phyloP scores from a whole-genome alignment of 2,797 vertebrate genomes.

The Macrochelys suwanniensis region DNA sequence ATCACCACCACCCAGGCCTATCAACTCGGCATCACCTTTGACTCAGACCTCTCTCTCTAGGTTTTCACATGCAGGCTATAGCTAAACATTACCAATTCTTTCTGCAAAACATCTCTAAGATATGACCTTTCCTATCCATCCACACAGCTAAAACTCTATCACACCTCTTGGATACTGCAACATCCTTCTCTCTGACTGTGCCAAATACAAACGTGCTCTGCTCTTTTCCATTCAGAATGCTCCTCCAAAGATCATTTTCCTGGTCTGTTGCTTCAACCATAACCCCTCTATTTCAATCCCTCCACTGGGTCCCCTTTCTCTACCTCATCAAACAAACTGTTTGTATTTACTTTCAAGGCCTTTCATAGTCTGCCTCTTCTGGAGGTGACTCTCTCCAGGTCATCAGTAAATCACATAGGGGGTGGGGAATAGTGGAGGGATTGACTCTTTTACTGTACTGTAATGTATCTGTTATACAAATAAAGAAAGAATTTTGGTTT shows the following conservation, averaged over 20 bases:
- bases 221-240: background rate
- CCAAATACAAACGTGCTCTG: background rate
- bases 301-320: background rate
- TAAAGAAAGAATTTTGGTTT: background rate
- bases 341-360: background rate
- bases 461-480: background rate
- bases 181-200: background rate
- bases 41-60: background rate
- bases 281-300: background rate
- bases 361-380: background rate
- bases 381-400: background rate
- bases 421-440: background rate
- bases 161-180: background rate
- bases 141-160: background rate
- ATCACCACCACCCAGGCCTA: background rate
- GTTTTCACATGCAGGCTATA: background rate
- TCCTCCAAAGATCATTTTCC: background rate
- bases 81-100: background rate
- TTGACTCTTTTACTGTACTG: background rate
- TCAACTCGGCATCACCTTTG: background rate
- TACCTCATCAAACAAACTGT: background rate
- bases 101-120: background rate
- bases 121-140: background rate
- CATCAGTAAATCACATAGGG: rapidly evolving
- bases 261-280: background rate